phyloP scores from a whole-genome alignment of 35 echinoderm and acorn worm genomes.

The Apostichopus japonicus region DNA sequence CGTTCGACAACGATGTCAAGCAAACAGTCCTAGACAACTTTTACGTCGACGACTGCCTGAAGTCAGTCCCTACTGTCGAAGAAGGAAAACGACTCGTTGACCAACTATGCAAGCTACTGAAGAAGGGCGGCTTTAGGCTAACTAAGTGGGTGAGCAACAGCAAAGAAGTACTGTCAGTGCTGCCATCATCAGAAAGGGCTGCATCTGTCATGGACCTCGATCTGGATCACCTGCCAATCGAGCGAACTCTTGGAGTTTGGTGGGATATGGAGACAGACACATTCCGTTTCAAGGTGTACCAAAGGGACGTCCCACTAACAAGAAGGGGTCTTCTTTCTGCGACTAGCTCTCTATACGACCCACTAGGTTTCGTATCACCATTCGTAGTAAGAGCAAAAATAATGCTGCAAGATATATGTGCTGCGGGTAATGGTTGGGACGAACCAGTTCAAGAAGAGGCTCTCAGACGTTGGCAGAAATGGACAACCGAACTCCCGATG shows the following conservation, averaged over 20 bases:
- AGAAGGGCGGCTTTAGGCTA: conserved; percentile 62
- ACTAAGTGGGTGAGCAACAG: conserved; percentile 55
- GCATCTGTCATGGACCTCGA: conserved; percentile 45
- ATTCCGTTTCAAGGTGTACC: conserved; percentile 39
- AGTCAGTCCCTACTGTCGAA: conserved; percentile 42
- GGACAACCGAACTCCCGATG: conserved; percentile 26
- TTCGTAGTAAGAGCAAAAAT: conserved; percentile 15
- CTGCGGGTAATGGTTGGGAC: conserved; percentile 27
- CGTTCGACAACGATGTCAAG: conserved; percentile 45
- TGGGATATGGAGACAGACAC: conserved; percentile 42
- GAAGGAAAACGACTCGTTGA: conserved; percentile 60
- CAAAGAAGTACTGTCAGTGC: conserved; percentile 36
- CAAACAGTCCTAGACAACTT: conserved; percentile 65
- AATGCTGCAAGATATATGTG: background rate
- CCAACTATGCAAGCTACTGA: conserved; percentile 37
- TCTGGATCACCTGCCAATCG: conserved; percentile 41
- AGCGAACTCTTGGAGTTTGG: conserved; percentile 57
- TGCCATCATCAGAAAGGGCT: background rate
- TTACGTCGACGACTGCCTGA: conserved; percentile 71
- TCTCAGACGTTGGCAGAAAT: background rate
- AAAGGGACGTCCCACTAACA: background rate
- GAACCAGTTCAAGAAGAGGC: conserved; percentile 2
- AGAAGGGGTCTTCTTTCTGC: conserved; percentile 3
- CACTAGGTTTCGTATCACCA: conserved; percentile 16
- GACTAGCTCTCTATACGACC: conserved; percentile 47